Base-by-base conservation (phyloP, 2,113 vertebrate species). In the Chelonoidis abingdonii region DNA sequence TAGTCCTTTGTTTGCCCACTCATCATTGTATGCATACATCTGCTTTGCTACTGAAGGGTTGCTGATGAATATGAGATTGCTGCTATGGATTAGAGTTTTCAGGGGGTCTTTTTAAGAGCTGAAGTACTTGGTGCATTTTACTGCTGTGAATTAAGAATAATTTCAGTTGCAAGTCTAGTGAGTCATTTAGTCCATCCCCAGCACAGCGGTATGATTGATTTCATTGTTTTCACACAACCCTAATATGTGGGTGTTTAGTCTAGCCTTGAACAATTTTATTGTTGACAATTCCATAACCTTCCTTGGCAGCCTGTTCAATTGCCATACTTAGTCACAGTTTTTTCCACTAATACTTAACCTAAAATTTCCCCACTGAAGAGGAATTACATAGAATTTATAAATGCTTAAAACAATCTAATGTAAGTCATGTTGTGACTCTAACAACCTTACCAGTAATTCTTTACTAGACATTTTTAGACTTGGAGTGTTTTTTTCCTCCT, bases 211-310 rank as follows among this genome's bases (percentile, higher is more conserved):
- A 29, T 78, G 50, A 92, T 79, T 69, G 91, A 93, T 96, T 88
- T 93, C 17, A 25, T 88, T 92, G 17, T 57, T 97, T 86, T 52
- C 69, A 88, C 80, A 83, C 79, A 88, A 86, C 17, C 31, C 57
- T 2, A 0, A 38, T 54, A 84, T 13, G 5, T 91, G 84, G 83
- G 25, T 79, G 84, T 92, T 94, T 96, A 0, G 56, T 94, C 94
- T 96, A 95, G 90, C 94, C 92, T 95, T 90, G 53, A 96, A 62
- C 25, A 92, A 95, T 53, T 27, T 14, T 78, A 83, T 35, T n/a
- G 38, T 13, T 85, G 95, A 96, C 95, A 97, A 56, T 57, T 41
- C 59, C 94, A 90, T 83, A 97, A 97, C 84, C 93, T 27, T 83
- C 27, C n/a, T 97, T 94, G 93, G 86, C 96, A 95, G 62, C 3